These are phyloP conservation scores for Melieria crassipennis DNA, from an alignment of 2,888 invertebrate genomes.

Conservation along the genomic window DNA sequence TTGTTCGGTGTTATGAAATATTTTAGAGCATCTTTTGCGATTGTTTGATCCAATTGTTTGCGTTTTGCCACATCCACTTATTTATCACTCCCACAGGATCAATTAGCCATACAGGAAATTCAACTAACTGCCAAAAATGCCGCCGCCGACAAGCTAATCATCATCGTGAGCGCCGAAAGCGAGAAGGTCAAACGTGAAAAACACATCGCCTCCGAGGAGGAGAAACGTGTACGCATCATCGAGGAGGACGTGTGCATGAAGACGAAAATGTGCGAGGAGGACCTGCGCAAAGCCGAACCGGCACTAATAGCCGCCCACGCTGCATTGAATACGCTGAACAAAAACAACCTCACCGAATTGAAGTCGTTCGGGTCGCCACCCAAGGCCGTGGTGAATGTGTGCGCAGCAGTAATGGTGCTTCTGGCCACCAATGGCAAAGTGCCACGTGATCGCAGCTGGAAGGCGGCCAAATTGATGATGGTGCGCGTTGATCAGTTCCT, in stretches of 20 bases:
- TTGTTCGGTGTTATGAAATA: too few species aligned
- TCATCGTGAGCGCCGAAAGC: slow-evolving; percentile 89
- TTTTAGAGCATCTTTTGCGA: too few species aligned
- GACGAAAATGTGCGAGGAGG: slow-evolving; percentile 87
- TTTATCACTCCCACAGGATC: slow-evolving; percentile 49
- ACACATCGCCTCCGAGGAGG: slow-evolving; percentile 83
- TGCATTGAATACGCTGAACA: slow-evolving; percentile 88
- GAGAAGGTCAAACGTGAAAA: slow-evolving; percentile 92
- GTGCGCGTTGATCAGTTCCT: slow-evolving; percentile 89
- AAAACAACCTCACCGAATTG: slow-evolving; percentile 92
- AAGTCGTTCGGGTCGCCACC: slow-evolving; percentile 97
- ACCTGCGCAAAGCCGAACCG: slow-evolving; percentile 92
- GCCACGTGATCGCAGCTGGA: slow-evolving; percentile 93
- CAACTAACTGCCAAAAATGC: slow-evolving; percentile 89
- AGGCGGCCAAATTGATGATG: slow-evolving; percentile 91
- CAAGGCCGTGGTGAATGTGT: slow-evolving; percentile 86
- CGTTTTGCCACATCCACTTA: not conserved
- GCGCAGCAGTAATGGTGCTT: slow-evolving; percentile 87
- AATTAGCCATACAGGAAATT: slow-evolving; percentile 78
- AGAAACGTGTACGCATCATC: slow-evolving; percentile 88
- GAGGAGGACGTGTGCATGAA: slow-evolving; percentile 90
- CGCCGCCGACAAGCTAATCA: slow-evolving; percentile 89
- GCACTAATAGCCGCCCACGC: slow-evolving; percentile 86
- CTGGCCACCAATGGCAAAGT: slow-evolving; percentile 85
- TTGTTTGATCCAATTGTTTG: too few species aligned